phyloP scores from a whole-genome alignment of 1,140 invertebrate genomes.

The Drosophila virilis region DNA sequence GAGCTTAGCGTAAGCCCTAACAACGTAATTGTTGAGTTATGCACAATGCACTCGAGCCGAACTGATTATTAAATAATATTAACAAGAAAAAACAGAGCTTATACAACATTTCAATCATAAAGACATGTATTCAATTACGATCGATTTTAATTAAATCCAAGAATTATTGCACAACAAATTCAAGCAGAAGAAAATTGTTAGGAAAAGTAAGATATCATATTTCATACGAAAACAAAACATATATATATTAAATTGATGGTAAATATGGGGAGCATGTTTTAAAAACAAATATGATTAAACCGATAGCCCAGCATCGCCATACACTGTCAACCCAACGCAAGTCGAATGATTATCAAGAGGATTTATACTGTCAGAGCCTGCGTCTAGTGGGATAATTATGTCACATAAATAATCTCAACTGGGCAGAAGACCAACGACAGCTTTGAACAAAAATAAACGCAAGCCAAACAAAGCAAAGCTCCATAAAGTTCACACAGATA shows the following conservation, averaged over 20 bases:
- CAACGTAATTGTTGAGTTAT: conserved; percentile 30
- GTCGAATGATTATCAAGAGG: conserved; percentile 28
- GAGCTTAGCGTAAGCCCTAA: conserved; percentile 48
- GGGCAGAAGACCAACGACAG: conserved; percentile 25
- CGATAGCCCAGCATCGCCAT: background rate
- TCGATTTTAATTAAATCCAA: no score
- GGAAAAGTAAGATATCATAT: no score
- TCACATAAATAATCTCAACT: conserved; percentile 47
- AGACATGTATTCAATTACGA: no score
- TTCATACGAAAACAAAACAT: no score
- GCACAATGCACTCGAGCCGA: conserved; percentile 4
- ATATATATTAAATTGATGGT: no score
- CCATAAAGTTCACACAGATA: conserved; percentile 27
- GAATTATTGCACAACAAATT: no score
- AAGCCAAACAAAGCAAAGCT: conserved; percentile 54
- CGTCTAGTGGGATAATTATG: conserved; percentile 43
- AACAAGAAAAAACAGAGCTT: background rate
- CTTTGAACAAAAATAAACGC: conserved; percentile 41
- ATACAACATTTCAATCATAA: background rate
- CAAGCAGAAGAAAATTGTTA: no score
- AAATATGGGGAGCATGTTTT: no score
- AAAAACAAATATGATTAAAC: conserved; percentile 8
- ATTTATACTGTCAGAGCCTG: conserved; percentile 26
- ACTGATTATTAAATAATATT: background rate
- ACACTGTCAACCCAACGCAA: background rate